Base-by-base conservation (phyloP, 2,888 invertebrate species). In the Lagria hirta region DNA sequence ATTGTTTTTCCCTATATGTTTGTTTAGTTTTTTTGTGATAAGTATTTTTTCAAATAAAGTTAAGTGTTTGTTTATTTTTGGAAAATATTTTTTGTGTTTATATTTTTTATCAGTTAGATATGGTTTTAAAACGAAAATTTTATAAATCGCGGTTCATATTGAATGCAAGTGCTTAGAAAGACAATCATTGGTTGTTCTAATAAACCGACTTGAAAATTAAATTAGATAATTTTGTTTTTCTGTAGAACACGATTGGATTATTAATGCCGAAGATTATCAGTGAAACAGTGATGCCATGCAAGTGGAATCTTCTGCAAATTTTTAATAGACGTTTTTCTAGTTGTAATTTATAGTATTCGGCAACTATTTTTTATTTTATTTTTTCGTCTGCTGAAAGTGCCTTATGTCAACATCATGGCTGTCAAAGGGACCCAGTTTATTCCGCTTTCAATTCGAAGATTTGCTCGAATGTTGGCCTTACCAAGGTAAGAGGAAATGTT, bases 401-500 rank as follows among this genome's bases (percentile, higher is more conserved):
- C 7, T 6, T 28, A 29, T 28, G 33, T 34, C 18, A 41, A 20
- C 27, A 30, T 11, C 29, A 61, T 62, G 62, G 58, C 59, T 23
- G 52, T 56, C 14, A 55, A 38, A 48, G 49, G 54, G 44, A 53
- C 57, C 51, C 57, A 56, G 20, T 54, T 56, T 44, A 48, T 68
- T 41, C 56, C 58, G 21, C 50, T 59, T 26, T 62, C 67, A 10
- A 62, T 62, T 18, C 58, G 67, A 53, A 61, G 64, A 49, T 66
- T 68, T 49, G 62, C 63, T 41, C 62, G 68, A 47, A 51, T 69
- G 45, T 52, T 66, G 56, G 56, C 65, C 43, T 60, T 68, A 52
- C 68, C 69, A 62, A 70, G 70, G 70, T 70, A 64, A 70, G 66
- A 55, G 38, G 49, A 48, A 37, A 29, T 18, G 16, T 26, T 15